phyloP scores from a whole-genome alignment of 2,797 vertebrate species.

The Cyclopterus lumpus region DNA sequence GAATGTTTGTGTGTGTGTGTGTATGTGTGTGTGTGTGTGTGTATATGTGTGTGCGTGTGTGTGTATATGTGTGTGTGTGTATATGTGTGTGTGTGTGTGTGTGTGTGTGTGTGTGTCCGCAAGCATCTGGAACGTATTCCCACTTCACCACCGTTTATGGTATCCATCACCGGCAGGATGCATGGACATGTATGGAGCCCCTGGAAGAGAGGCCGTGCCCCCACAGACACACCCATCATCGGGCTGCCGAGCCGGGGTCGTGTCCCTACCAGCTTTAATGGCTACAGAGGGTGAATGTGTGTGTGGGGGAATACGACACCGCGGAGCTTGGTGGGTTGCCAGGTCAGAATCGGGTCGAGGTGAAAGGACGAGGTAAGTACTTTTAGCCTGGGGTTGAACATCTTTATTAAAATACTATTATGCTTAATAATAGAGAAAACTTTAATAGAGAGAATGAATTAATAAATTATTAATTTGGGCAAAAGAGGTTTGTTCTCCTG shows the following conservation, averaged over 20 bases:
- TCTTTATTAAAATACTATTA: too few relatives aligned
- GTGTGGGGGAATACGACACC: conserved; percentile 53
- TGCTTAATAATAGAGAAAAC: too few relatives aligned
- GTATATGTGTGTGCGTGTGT: conserved; percentile 19
- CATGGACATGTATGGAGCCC: conserved; percentile 74
- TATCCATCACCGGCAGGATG: conserved; percentile 71
- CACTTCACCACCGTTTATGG: conserved; percentile 74
- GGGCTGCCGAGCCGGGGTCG: conserved; percentile 52
- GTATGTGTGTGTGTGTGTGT: conserved; percentile 13
- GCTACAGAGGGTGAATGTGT: conserved; percentile 28
- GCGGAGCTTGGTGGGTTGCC: conserved; percentile 34
- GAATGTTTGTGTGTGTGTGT: conserved; percentile 26
- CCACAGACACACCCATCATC: conserved; percentile 65
- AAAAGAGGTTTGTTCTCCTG: too few relatives aligned
- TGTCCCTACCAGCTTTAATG: conserved; percentile 55
- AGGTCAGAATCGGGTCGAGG: conserved; percentile 52
- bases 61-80: conserved; percentile 28
- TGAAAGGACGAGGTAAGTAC: too few relatives aligned
- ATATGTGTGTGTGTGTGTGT: conserved; percentile 24
- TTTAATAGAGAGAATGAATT: too few relatives aligned
- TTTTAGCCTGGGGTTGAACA: too few relatives aligned
- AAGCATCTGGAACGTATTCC: conserved; percentile 82
- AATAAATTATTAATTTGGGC: too few relatives aligned
- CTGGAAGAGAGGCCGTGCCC: too few relatives aligned
- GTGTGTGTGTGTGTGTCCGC: conserved; percentile 31